These are phyloP conservation scores for Cynocephalus volans DNA, from an alignment of 2,113 vertebrate species.

Conservation along the genomic window DNA sequence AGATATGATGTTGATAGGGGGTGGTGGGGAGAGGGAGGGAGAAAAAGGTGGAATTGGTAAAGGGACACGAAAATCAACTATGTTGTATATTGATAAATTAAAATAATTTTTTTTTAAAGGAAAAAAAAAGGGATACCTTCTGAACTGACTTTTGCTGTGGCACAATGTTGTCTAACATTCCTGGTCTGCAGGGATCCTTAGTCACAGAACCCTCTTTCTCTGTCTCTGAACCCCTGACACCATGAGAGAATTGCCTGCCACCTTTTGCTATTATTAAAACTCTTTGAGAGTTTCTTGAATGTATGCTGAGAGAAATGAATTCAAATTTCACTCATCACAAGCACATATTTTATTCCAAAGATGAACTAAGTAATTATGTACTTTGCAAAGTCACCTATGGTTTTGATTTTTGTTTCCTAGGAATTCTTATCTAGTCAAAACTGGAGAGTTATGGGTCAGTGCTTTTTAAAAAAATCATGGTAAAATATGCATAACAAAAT, in stretches of 20 bases:
- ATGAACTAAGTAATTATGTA: neutral
- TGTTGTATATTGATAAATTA: no score
- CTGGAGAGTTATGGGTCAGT: neutral
- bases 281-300: conserved; percentile 44
- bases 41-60: no score
- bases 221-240: neutral
- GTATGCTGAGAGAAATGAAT: conserved; percentile 51
- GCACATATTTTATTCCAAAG: conserved; percentile 47
- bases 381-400: conserved; percentile 44
- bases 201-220: neutral
- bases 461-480: neutral
- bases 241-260: neutral
- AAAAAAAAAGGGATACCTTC: neutral
- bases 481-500: conserved; percentile 36
- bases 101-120: no score
- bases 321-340: conserved; percentile 31
- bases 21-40: no score
- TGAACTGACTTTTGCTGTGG: neutral
- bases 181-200: neutral
- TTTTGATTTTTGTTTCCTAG: conserved; percentile 63
- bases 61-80: no score
- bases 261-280: conserved; percentile 22
- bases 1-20: no score
- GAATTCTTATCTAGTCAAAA: conserved; percentile 37
- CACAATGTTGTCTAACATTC: neutral